These are phyloP conservation scores for Heliconius himera DNA, from an alignment of 1,140 invertebrate genomes.

Conservation along the genomic window DNA sequence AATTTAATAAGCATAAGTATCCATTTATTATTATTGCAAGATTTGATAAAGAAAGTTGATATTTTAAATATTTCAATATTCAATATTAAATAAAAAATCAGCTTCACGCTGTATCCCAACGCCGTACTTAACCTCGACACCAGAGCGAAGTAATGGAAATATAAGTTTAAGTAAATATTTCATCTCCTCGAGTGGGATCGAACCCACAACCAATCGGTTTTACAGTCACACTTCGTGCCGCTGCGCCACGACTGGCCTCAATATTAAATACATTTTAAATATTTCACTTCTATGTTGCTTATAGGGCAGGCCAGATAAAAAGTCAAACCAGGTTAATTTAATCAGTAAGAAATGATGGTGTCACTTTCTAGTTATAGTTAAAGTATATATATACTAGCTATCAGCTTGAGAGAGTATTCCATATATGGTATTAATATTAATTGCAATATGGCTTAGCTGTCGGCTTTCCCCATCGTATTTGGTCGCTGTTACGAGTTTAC, in stretches of 20 bases:
- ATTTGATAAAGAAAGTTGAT: background rate
- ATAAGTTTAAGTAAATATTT: no score
- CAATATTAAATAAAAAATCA: background rate
- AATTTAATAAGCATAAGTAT: no score
- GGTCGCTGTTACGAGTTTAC: background rate
- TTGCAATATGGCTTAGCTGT: background rate
- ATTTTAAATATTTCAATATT: background rate
- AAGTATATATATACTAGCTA: background rate
- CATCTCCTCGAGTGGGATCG: no score
- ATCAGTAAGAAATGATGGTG: background rate
- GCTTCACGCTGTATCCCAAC: no score
- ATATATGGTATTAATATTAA: conserved; percentile 2
- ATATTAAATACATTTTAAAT: background rate
- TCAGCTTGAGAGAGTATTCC: background rate
- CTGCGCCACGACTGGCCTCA: no score
- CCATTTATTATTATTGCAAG: no score
- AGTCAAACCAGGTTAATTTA: background rate
- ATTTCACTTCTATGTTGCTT: background rate
- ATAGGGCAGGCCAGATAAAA: background rate
- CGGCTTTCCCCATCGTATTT: background rate
- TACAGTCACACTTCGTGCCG: no score
- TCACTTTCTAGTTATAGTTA: background rate
- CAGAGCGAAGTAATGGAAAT: no score
- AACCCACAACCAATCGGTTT: no score
- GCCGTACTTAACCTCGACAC: no score